These are phyloP conservation scores for Hydrophis major DNA, from an alignment of 2,797 vertebrate genomes.

Conservation along the genomic window DNA sequence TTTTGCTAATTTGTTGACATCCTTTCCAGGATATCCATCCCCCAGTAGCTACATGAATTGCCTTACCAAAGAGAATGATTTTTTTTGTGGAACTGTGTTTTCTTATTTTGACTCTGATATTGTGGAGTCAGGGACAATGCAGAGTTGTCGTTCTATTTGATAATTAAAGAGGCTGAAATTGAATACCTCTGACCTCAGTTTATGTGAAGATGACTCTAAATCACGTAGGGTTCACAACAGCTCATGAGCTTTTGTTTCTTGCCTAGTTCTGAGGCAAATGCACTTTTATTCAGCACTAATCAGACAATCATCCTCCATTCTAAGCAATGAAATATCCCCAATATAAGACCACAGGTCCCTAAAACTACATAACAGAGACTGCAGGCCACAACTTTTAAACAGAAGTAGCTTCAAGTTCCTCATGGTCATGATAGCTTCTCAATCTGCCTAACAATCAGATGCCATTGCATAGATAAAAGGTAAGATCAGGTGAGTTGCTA, in stretches of 20 bases:
- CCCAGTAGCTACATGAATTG: background rate
- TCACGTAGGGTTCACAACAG: background rate
- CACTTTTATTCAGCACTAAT: background rate
- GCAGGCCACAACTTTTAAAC: background rate
- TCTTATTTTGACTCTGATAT: background rate
- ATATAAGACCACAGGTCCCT: background rate
- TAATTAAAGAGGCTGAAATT: background rate
- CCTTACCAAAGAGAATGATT: no score
- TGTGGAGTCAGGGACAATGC: background rate
- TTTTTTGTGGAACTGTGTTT: background rate
- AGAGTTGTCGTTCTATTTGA: background rate
- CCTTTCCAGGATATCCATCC: background rate
- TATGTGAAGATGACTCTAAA: background rate
- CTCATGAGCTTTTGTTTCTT: background rate
- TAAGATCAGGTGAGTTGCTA: background rate
- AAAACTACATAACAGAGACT: background rate
- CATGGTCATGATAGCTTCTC: no score
- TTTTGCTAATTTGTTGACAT: background rate
- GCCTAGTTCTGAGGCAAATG: background rate
- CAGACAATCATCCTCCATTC: background rate
- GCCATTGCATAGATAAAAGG: background rate
- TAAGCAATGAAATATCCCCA: background rate
- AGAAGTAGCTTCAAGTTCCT: background rate
- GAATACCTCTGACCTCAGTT: background rate
- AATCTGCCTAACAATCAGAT: background rate